Evolutionary conservation across 2,888 invertebrate genomes (phyloP).

Genomic region (Sarcophaga subvicina): DNA sequence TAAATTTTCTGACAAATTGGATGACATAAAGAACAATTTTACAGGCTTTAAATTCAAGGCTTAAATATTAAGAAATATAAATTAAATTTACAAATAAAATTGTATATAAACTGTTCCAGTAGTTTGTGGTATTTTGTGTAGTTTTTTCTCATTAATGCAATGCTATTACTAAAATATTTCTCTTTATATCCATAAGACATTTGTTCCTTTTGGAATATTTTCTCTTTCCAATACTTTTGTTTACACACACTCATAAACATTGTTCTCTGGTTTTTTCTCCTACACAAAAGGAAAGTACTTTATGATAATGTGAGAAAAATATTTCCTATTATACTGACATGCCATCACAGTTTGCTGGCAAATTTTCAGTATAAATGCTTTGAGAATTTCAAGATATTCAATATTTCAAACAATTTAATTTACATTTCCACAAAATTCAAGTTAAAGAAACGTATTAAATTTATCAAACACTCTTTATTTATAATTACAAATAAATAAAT

Average conservation of each 20-base stretch:
- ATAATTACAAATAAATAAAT: too few species aligned
- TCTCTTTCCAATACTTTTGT: neutral
- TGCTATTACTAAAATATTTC: neutral
- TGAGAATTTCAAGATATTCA: neutral
- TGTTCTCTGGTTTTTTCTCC: neutral
- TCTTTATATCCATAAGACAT: neutral
- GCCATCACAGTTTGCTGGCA: conserved; percentile 22
- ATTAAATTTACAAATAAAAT: too few species aligned
- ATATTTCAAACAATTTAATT: neutral
- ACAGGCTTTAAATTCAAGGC: too few species aligned
- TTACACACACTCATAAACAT: neutral
- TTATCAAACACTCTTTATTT: too few species aligned
- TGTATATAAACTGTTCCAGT: neutral
- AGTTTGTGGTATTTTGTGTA: too few species aligned
- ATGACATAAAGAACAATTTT: too few species aligned
- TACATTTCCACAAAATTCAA: neutral
- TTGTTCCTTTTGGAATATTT: neutral
- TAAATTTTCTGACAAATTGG: too few species aligned
- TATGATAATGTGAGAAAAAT: conserved; percentile 18
- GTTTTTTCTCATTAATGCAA: neutral
- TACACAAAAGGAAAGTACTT: conserved; percentile 11
- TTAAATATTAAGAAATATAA: too few species aligned
- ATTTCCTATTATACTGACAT: conserved; percentile 26
- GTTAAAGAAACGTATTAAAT: neutral
- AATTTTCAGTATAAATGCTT: conserved; percentile 22